Evolutionary conservation across 92 coral and sea anemone genomes (phyloP).

Genomic region (Micromussa lordhowensis): DNA sequence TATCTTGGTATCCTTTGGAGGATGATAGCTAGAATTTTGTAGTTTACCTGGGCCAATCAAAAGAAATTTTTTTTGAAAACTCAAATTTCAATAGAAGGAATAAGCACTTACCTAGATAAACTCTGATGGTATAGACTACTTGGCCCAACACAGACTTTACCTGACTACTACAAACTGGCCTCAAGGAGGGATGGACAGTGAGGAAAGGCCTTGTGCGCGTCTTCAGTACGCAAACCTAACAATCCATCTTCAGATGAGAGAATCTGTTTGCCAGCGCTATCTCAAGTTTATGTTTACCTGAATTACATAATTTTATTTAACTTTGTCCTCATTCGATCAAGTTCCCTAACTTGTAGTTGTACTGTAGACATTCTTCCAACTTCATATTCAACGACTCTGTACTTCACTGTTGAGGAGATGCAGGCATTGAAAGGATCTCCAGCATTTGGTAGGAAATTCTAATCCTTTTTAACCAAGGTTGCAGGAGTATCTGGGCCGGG

Average conservation of each 20-base stretch:
- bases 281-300: too few species aligned
- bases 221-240: too few species aligned
- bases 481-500: too few species aligned
- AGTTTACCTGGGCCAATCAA: neutral
- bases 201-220: too few species aligned
- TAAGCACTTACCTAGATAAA: too few species aligned
- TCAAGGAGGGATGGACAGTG: too few species aligned
- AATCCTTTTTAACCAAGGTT: too few species aligned
- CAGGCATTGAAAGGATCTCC: slow-evolving; percentile 86
- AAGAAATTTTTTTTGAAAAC: neutral
- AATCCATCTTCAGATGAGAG: too few species aligned
- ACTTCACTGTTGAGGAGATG: slow-evolving; percentile 86
- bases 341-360: slow-evolving; percentile 8
- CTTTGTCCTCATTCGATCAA: neutral
- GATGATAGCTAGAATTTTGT: neutral
- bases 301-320: neutral
- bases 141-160: too few species aligned
- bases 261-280: too few species aligned
- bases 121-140: too few species aligned
- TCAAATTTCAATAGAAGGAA: neutral
- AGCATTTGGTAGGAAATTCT: slow-evolving; percentile 75
- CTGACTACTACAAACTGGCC: too few species aligned
- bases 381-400: slow-evolving; percentile 82
- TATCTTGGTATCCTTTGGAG: slow-evolving; percentile 87
- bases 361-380: slow-evolving; percentile 83